These are phyloP conservation scores for Spheniscus mendiculus DNA, from an alignment of 2,113 vertebrate species.

Conservation along the genomic window DNA sequence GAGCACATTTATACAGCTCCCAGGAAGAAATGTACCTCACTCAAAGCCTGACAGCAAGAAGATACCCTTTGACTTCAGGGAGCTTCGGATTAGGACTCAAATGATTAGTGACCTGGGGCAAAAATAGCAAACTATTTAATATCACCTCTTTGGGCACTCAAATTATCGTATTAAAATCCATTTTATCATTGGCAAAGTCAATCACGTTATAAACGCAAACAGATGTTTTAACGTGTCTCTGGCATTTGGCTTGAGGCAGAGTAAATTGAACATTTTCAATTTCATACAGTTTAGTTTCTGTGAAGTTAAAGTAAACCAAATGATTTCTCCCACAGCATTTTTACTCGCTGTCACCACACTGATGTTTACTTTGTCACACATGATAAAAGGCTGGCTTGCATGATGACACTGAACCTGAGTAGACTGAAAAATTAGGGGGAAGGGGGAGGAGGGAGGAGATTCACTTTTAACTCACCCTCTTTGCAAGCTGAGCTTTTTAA, in stretches of 20 bases:
- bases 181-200: conserved; percentile 54
- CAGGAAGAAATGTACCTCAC: conserved; percentile 5
- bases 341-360: background rate
- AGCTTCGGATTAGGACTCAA: background rate
- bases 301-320: conserved; percentile 54
- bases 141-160: conserved; percentile 28
- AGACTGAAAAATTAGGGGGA: background rate
- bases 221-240: conserved; percentile 58
- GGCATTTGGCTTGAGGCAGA: conserved; percentile 35
- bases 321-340: conserved; percentile 29
- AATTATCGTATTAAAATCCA: conserved; percentile 58
- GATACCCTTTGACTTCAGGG: conserved; percentile 4
- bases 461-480: background rate
- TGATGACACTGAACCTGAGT: background rate
- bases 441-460: background rate
- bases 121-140: conserved; percentile 39
- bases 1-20: background rate
- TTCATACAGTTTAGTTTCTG: conserved; percentile 33
- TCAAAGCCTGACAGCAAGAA: background rate
- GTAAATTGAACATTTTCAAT: conserved; percentile 14
- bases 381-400: conserved; percentile 10
- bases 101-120: background rate
- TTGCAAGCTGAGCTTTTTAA: background rate
- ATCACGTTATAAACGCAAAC: conserved; percentile 36
- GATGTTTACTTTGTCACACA: conserved; percentile 5